phyloP scores from a whole-genome alignment of 2,888 invertebrate species.

The Cerastis rubricosa region DNA sequence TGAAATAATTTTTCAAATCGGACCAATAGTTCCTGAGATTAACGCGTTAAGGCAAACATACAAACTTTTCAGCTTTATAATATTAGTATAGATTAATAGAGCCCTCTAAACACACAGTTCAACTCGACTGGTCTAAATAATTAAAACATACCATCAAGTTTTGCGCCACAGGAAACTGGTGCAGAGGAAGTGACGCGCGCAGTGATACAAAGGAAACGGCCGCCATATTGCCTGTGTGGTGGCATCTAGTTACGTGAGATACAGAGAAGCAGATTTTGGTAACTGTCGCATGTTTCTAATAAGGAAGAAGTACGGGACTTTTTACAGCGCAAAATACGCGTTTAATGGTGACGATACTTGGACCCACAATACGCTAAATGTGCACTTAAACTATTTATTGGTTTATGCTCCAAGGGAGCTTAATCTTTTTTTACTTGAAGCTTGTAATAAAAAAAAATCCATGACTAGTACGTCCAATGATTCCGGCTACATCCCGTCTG shows the following conservation, averaged over 20 bases:
- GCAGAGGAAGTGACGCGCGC: conserved; percentile 73
- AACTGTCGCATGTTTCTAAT: background rate
- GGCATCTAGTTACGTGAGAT: conserved; percentile 62
- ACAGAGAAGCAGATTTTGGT: background rate
- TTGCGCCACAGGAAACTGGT: conserved; percentile 64
- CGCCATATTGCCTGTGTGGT: conserved; percentile 77
- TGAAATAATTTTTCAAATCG: no score
- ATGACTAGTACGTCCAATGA: background rate
- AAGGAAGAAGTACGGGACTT: background rate
- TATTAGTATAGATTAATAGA: no score
- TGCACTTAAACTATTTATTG: background rate
- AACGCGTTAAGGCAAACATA: no score
- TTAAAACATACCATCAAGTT: conserved; percentile 60
- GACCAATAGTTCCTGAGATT: no score
- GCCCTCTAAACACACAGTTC: conserved; percentile 14
- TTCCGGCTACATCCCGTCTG: no score
- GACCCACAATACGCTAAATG: background rate
- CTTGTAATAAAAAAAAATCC: background rate
- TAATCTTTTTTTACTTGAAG: background rate
- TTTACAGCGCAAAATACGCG: background rate
- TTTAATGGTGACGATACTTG: background rate
- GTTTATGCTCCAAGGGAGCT: background rate
- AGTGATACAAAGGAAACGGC: conserved; percentile 73
- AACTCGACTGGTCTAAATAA: conserved; percentile 38
- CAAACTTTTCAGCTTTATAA: no score